Evolutionary conservation across 2,113 vertebrate species (phyloP).

Genomic region (Melozone crissalis): DNA sequence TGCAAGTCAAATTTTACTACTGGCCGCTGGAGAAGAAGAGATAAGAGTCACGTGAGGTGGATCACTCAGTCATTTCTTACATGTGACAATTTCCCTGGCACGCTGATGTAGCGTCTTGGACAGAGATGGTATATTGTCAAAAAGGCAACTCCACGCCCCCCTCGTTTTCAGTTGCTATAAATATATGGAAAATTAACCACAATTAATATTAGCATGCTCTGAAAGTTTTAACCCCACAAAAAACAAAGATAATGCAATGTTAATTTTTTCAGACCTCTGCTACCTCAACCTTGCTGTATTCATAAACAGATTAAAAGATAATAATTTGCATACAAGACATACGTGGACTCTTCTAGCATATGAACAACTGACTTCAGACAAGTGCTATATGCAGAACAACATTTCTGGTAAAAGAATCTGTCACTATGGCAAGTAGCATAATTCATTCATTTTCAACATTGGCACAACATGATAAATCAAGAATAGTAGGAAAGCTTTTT

Average conservation of each 20-base stretch:
- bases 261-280: constrained; percentile 59
- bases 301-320: constrained; percentile 59
- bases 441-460: constrained; percentile 26
- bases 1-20: not conserved
- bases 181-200: not conserved
- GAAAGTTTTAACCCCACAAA: constrained; percentile 8
- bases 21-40: not conserved
- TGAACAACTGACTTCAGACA: constrained; percentile 38
- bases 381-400: constrained; percentile 1
- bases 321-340: constrained; percentile 51
- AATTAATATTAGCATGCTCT: not conserved
- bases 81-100: not conserved
- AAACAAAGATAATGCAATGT: constrained; percentile 39
- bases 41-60: not conserved
- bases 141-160: accelerated
- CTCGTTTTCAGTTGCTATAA: not conserved
- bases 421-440: not conserved
- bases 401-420: constrained; percentile 41
- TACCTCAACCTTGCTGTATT: constrained; percentile 43
- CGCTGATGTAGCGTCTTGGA: accelerated
- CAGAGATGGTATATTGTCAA: not conserved
- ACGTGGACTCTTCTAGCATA: constrained; percentile 21
- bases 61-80: not conserved
- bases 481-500: not conserved
- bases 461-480: constrained; percentile 30